phyloP scores from a whole-genome alignment of 1,140 invertebrate genomes.

The Saccostrea cuccullata region DNA sequence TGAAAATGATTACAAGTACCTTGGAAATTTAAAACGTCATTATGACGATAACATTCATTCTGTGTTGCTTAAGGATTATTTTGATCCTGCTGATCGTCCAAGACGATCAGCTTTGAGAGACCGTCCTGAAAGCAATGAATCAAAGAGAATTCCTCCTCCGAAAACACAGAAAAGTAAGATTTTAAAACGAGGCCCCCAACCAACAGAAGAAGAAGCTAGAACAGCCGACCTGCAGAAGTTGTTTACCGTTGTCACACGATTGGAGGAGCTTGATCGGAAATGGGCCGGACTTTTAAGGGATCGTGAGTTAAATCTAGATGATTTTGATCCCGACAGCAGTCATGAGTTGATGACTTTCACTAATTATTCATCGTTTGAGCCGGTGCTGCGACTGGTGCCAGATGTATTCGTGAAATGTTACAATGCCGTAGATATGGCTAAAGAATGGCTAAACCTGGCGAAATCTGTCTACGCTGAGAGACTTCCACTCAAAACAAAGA shows the following conservation, averaged over 20 bases:
- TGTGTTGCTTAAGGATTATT: slow-evolving; percentile 49
- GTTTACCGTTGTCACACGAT: slow-evolving; percentile 38
- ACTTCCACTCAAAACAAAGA: slow-evolving; percentile 48
- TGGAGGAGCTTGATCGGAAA: slow-evolving; percentile 34
- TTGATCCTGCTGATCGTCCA: slow-evolving; percentile 44
- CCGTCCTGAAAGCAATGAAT: neutral
- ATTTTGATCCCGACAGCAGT: slow-evolving; percentile 56
- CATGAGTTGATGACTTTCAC: slow-evolving; percentile 53
- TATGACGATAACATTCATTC: slow-evolving; percentile 49
- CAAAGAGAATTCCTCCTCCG: neutral
- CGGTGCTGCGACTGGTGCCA: slow-evolving; percentile 51
- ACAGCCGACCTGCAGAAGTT: slow-evolving; percentile 40
- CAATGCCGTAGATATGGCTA: slow-evolving; percentile 47
- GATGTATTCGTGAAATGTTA: slow-evolving; percentile 58
- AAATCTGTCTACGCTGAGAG: slow-evolving; percentile 44
- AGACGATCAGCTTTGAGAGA: slow-evolving; percentile 1
- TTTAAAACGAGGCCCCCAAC: slow-evolving; percentile 16
- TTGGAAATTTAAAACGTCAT: slow-evolving; percentile 48
- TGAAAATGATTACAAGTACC: slow-evolving; percentile 47
- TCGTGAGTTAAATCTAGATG: slow-evolving; percentile 41
- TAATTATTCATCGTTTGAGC: slow-evolving; percentile 53
- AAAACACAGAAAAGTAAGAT: slow-evolving; percentile 27
- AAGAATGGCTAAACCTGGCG: slow-evolving; percentile 51
- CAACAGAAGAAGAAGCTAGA: slow-evolving; percentile 12
- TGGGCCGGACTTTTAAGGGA: slow-evolving; percentile 49